Base-by-base conservation (phyloP, 1,140 invertebrate species). In the Philotrypesis tridentata region DNA sequence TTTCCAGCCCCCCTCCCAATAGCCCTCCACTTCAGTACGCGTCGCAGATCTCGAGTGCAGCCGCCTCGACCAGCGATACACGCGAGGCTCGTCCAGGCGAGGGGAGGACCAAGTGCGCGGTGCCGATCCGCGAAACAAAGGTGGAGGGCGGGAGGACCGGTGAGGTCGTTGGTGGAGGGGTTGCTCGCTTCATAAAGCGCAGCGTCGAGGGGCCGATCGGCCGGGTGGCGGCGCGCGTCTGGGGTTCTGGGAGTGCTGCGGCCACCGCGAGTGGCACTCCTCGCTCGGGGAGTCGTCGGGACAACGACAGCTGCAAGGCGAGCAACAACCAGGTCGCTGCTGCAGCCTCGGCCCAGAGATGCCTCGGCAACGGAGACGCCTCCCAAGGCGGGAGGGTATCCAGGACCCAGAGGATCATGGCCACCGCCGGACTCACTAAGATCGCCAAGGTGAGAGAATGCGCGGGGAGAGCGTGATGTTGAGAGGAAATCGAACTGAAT, bases 161-260 rank as follows among this genome's bases (percentile, higher is more conserved):
- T 17, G 29, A 61, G 43, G 2, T 72, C 70, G 3, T 72, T 31
- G 65, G 75, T 14, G 84, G 84, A 71, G 71, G 84, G 82, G 86
- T 85, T 65, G 85, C 80, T 79, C 83, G 84, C 84, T 83, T 87
- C 75, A 74, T 84, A 84, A 87, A 86, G 86, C 84, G 85, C 85
- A 82, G 84, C 85, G 86, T 87, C 80, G 85, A 88, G 85, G 86
- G 85, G 85, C 88, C 84, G 76, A 86, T 85, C 79, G 86, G 84
- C 87, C 89, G 89, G 87, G 89, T 90, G 88, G 89, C 89, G 81
- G 86, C 89, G 79, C 88, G 89, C 86, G 88, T 85, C 83, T 89
- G 89, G 88, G 87, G 86, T 14, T n/a, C 12, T 1, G 11, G 31
- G 8, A 61, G 9, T 23, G 11, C 31, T 33, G 14, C 61, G 2